Evolutionary conservation across 2,113 vertebrate genomes (phyloP).

Genomic region (Epinephelus cyanopodus): DNA sequence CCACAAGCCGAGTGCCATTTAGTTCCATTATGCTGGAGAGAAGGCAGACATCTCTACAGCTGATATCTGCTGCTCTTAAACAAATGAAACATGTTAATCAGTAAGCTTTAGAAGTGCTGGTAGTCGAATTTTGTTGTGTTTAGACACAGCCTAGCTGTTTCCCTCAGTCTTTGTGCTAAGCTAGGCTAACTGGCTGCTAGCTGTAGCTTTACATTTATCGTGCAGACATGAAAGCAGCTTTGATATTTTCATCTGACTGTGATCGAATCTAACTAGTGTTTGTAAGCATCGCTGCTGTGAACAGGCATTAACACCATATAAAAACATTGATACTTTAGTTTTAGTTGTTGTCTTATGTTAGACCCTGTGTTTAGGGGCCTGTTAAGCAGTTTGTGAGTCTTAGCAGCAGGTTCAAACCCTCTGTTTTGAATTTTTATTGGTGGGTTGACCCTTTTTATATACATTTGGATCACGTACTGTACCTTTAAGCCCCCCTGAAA

Average conservation of each 20-base stretch:
- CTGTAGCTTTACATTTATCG: not conserved
- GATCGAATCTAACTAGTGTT: not conserved
- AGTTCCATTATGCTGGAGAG: too few species aligned
- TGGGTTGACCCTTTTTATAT: not conserved
- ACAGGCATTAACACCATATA: not conserved
- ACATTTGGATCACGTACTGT: not conserved
- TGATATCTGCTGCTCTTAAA: too few species aligned
- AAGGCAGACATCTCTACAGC: too few species aligned
- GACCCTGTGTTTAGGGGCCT: not conserved
- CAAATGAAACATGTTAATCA: not conserved
- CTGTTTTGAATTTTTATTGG: not conserved
- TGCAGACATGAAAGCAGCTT: not conserved
- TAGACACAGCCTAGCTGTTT: not conserved
- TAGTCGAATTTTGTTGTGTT: not conserved
- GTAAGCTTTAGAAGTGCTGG: not conserved
- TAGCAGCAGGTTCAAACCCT: not conserved
- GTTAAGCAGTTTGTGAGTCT: not conserved
- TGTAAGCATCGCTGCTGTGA: not conserved
- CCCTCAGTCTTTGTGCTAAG: not conserved
- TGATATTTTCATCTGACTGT: not conserved
- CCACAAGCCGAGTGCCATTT: too few species aligned
- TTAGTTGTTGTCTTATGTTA: not conserved
- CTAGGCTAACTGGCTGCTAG: not conserved
- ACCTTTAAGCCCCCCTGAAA: conserved; percentile 19
- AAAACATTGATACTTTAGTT: not conserved